Evolutionary conservation across 2,888 invertebrate genomes (phyloP).

Genomic region (Euclidia mi): DNA sequence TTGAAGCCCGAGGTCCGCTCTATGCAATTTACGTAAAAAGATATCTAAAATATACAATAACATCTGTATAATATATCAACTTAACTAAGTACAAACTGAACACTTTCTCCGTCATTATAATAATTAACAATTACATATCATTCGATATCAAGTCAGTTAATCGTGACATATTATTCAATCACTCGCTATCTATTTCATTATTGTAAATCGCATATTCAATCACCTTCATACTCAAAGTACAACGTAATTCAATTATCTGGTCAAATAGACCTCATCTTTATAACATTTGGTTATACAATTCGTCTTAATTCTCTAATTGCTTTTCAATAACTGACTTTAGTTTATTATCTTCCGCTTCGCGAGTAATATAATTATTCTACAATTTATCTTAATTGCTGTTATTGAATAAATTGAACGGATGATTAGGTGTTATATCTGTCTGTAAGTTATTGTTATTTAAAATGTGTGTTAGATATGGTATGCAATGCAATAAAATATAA

Average conservation of each 20-base stretch:
- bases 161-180: too few species aligned
- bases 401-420: slow-evolving; percentile 14
- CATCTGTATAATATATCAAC: too few species aligned
- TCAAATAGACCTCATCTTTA: background rate
- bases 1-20: too few species aligned
- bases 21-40: too few species aligned
- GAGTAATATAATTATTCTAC: slow-evolving; percentile 21
- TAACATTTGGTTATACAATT: slow-evolving; percentile 16
- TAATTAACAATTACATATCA: too few species aligned
- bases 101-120: too few species aligned
- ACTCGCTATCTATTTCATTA: background rate
- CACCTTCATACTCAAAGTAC: slow-evolving; percentile 2
- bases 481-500: too few species aligned
- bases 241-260: slow-evolving; percentile 10
- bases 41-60: too few species aligned
- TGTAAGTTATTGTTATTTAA: background rate
- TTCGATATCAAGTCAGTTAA: too few species aligned
- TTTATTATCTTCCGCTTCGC: slow-evolving; percentile 20
- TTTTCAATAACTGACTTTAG: slow-evolving; percentile 24
- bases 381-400: slow-evolving; percentile 24
- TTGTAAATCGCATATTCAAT: slow-evolving; percentile 4
- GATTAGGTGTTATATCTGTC: background rate
- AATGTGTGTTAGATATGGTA: background rate
- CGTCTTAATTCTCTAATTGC: slow-evolving; percentile 28
- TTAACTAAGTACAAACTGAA: too few species aligned